Base-by-base conservation (phyloP, 2,888 invertebrate species). In the Scaeva pyrastri region DNA sequence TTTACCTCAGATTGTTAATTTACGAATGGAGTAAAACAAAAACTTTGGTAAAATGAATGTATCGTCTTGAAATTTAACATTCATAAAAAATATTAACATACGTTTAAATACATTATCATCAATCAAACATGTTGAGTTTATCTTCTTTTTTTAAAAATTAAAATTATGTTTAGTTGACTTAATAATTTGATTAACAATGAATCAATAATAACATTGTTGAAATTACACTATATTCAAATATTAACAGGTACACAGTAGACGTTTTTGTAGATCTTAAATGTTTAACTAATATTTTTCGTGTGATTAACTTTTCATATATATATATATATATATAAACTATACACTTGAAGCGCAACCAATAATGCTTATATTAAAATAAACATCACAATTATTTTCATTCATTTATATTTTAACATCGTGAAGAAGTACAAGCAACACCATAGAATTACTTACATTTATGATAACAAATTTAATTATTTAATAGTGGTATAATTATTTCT, bases 191-290 rank as follows among this genome's bases (percentile, higher is more conserved):
- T 64, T 64, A 55, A 39, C 23, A 48, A 58, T 66, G 39, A 36
- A 45, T 55, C n/a, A 39, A 23, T 50, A 19, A 52, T 81, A 71
- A 19, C 62, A 39, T 62, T 23, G 60, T 45, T 75, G 56, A 64
- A 26, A 64, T 50, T 81, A 75, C 70, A 81, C 64, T 21, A 75
- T 75, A 75, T 71, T 81, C 81, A 75, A 71, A 71, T 81, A 62
- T 70, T 62, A 81, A 81, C 81, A 81, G 81, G 81, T 81, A 81
- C 81, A 81, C 81, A 64, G 81, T 81, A 81, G 81, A 81, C 62
- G 75, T 81, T 66, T 58, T 75, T 81, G 21, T n/a, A n/a, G n/a
- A 16, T 31, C 31, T 43, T 64, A 48, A 43, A 68, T 80, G n/a
- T 73, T 70, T 11, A 72, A 74, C 52, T 50, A 50, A 21, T 12